A percentile compares a stretch with the other conserved stretches of the same genome.
These are phyloP conservation scores for Watsonalla cultraria DNA, from an alignment of 2,888 invertebrate species.

Conservation along the genomic window DNA sequence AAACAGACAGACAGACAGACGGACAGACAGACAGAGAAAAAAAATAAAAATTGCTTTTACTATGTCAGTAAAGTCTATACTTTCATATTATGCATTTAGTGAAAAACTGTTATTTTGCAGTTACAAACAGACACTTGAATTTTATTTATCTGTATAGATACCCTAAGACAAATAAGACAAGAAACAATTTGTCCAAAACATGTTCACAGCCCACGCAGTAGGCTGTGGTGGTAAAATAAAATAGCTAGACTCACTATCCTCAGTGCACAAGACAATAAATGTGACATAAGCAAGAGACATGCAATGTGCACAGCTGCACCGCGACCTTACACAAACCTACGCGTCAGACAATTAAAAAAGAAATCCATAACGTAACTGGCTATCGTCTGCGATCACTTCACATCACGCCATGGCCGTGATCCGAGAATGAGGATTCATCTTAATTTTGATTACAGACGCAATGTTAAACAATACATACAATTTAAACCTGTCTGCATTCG, in stretches of 20 bases:
- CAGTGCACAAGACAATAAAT: neutral
- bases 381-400: neutral
- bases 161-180: neutral
- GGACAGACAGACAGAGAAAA: no score
- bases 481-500: no score
- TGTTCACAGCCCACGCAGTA: neutral
- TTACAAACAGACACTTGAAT: no score
- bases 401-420: neutral
- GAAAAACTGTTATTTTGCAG: no score
- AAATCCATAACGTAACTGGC: neutral
- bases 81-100: no score
- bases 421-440: neutral
- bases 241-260: neutral
- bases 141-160: no score
- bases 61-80: no score
- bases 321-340: neutral
- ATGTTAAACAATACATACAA: no score
- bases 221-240: neutral
- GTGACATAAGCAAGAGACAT: constrained; percentile 1
- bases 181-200: neutral
- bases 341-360: neutral
- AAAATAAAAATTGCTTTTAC: no score
- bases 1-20: no score
- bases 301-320: constrained; percentile 2
- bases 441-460: no score